Percentiles rank a stretch among this genome's conserved stretches.
Evolutionary conservation across 1,140 invertebrate genomes (phyloP).

Genomic region (Helicoverpa armigera): DNA sequence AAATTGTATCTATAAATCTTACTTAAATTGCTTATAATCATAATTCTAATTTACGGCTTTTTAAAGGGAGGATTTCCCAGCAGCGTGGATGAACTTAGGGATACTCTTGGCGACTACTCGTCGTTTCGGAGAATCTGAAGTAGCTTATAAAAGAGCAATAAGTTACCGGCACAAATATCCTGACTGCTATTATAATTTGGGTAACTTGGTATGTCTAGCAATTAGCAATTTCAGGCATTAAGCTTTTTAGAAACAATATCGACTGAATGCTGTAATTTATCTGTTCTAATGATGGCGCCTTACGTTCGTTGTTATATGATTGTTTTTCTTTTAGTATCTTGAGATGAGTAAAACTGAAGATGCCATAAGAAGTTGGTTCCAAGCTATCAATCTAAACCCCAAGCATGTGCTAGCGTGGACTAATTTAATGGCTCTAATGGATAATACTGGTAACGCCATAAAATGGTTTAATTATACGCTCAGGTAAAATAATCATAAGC

Average conservation of each 20-base stretch:
- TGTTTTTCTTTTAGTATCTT: slow-evolving; percentile 85
- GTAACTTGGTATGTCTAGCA: slow-evolving; percentile 90
- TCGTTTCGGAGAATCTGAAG: slow-evolving; percentile 91
- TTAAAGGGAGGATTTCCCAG: slow-evolving; percentile 94
- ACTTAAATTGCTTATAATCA: background rate
- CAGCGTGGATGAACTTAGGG: slow-evolving; percentile 99
- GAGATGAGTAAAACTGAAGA: slow-evolving; percentile 85
- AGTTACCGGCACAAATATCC: slow-evolving; percentile 93
- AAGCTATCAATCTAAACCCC: slow-evolving; percentile 92
- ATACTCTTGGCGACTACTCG: slow-evolving; percentile 94
- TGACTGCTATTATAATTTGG: slow-evolving; percentile 97
- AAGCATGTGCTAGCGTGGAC: slow-evolving; percentile 95
- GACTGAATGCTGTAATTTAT: too few relatives aligned
- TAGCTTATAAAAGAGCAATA: slow-evolving; percentile 93
- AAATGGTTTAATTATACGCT: slow-evolving; percentile 16
- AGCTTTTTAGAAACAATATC: too few relatives aligned
- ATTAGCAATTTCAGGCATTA: background rate
- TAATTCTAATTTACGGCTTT: slow-evolving; percentile 40
- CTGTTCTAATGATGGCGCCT: too few relatives aligned
- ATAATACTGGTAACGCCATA: slow-evolving; percentile 90
- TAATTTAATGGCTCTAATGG: slow-evolving; percentile 95
- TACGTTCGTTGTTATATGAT: too few relatives aligned
- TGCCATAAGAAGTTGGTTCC: slow-evolving; percentile 91
- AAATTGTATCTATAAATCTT: slow-evolving; percentile 38
- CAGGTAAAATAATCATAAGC: background rate